Percentiles rank a stretch among this genome's conserved stretches.
Evolutionary conservation across 2,797 vertebrate genomes (phyloP).

Genomic region (Epinephelus coioides): DNA sequence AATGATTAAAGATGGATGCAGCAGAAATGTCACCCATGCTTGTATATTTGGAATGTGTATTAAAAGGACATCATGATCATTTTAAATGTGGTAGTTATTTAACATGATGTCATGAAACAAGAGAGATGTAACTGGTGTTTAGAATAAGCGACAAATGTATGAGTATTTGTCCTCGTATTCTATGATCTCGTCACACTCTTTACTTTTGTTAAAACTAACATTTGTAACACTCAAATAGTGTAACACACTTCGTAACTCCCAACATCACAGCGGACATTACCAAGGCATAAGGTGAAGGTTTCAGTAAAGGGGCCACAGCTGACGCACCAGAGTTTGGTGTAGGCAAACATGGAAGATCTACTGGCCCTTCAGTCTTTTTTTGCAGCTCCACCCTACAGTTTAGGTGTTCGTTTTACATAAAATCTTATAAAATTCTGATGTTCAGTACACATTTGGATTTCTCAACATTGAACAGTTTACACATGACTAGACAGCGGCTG

Average conservation of each 20-base stretch:
- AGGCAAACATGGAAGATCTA: neutral
- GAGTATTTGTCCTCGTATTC: conserved; percentile 1
- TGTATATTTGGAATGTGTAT: conserved; percentile 47
- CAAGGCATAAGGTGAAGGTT: neutral
- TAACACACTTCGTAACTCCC: neutral
- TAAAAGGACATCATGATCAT: conserved; percentile 29
- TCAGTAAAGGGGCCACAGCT: no score
- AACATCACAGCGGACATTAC: neutral
- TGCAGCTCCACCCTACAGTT: neutral
- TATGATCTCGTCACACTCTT: neutral
- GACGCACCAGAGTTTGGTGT: neutral
- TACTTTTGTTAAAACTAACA: neutral
- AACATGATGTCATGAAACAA: neutral
- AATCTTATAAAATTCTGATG: neutral
- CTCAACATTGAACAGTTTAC: neutral
- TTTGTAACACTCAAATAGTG: neutral
- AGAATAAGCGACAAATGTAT: neutral
- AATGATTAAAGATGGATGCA: conserved; percentile 76
- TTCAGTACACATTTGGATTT: neutral
- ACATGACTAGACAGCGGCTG: neutral
- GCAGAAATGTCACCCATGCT: conserved; percentile 30
- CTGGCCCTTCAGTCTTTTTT: neutral
- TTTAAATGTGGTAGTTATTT: conserved; percentile 26
- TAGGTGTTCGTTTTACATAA: neutral
- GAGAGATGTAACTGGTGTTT: neutral